Evolutionary conservation across 2,113 vertebrate species (phyloP), one percentile per base, ranked within the genome.

Genomic region (Dinomys branickii): DNA sequence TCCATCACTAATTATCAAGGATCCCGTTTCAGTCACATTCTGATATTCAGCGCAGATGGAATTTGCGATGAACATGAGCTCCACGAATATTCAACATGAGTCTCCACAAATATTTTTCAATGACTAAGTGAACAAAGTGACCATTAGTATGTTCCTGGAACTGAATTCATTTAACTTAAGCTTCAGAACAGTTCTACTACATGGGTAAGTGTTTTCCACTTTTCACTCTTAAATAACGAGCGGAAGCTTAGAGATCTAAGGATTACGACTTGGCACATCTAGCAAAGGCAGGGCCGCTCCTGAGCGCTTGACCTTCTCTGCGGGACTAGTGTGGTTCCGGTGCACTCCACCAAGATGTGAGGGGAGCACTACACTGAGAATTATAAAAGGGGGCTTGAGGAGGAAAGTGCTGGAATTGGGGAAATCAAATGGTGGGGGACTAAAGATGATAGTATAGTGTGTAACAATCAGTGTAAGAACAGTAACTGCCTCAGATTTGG

Each of bases 111-210:
- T 88, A 78, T 71, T 88, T 94, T 73, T 82, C 30, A 85, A 38
- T 81, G 35, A 78, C 58, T 89, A 16, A 56, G 26, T 89, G 41
- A 88, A 77, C 50, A 54, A 86, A 91, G 59, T 69, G 33, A 78
- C 20, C 4, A 61, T 7, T 69, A 82, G 54, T 56, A 52, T 83
- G 16, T 69, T 82, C 44, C 44, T 75, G n/a, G n/a, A 50, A 59
- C 58, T 82, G 6, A 20, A 44, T 58, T 93, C 26, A 83, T 93
- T 88, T 80, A 38, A 88, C n/a, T 95, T 96, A 47, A 91, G 63
- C 52, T 19, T 91, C 22, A 77, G 22, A 93, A 59, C 33, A 73
- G 38, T 80, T 91, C 7, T 75, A 0, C 67, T 71, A 84, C 19
- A 13, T 47, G 69, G 11, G 30, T 69, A 5, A 67, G 26, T 78